Evolutionary conservation across 2,113 vertebrate genomes (phyloP).

Genomic region (Melanocharis versteri): DNA sequence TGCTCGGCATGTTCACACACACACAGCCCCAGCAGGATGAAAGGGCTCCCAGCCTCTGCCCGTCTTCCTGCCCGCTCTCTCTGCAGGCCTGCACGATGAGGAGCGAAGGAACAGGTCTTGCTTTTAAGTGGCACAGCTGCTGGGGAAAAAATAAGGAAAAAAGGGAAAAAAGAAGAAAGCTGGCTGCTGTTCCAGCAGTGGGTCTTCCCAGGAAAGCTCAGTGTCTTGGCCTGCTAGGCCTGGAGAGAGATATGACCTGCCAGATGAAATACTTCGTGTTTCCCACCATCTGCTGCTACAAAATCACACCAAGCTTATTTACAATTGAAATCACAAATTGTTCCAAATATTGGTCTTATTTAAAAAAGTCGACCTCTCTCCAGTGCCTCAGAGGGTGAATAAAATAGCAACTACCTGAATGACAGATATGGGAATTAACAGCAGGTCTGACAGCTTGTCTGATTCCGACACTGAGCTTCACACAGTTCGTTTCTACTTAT

Average conservation of each 20-base stretch:
- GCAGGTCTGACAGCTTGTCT: too few species aligned
- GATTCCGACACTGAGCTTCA: too few species aligned
- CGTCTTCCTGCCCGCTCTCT: not conserved
- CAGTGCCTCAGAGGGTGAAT: not conserved
- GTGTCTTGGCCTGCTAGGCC: not conserved
- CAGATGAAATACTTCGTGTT: not conserved
- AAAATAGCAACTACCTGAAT: not conserved
- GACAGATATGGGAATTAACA: too few species aligned
- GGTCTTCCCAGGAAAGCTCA: not conserved
- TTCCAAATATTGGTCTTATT: not conserved
- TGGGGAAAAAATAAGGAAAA: fast-evolving
- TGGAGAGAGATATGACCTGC: not conserved
- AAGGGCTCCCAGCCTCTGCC: not conserved
- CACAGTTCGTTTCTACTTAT: too few species aligned
- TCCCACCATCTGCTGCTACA: not conserved
- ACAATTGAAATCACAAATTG: not conserved
- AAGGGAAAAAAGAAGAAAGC: too few species aligned
- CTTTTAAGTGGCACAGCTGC: not conserved
- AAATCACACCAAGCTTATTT: not conserved
- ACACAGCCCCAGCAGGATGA: not conserved
- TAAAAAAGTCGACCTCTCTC: not conserved
- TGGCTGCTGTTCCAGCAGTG: not conserved
- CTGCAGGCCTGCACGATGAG: not conserved
- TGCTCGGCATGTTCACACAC: not conserved
- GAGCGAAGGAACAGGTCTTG: not conserved